Evolutionary conservation across 2,113 vertebrate species (phyloP).

Genomic region (Hiodon tergisus): DNA sequence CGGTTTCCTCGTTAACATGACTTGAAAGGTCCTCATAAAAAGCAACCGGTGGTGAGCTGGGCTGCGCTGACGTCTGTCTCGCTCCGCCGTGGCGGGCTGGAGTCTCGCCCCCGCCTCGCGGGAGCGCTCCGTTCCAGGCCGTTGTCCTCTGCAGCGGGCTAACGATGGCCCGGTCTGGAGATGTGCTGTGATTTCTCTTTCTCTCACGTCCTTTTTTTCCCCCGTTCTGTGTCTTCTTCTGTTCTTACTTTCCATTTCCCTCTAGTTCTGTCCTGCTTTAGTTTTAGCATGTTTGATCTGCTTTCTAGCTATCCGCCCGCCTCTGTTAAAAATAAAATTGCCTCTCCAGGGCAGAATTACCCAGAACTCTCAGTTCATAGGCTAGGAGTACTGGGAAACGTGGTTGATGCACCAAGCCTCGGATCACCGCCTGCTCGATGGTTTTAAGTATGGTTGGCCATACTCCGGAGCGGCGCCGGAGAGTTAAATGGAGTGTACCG

Average conservation of each 20-base stretch:
- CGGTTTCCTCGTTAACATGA: slow-evolving; percentile 27
- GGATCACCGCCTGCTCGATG: too few species aligned
- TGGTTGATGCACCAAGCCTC: too few species aligned
- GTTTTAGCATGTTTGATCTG: slow-evolving; percentile 5
- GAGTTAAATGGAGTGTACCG: neutral
- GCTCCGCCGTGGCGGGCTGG: neutral
- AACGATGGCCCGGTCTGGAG: neutral
- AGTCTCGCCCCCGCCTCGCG: neutral
- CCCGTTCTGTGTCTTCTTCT: too few species aligned
- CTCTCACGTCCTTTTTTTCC: neutral
- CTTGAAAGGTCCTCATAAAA: slow-evolving; percentile 27
- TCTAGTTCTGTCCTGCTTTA: slow-evolving; percentile 3
- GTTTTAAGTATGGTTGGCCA: too few species aligned
- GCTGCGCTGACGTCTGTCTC: slow-evolving; percentile 19
- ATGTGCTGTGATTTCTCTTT: neutral
- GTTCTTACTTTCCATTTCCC: neutral
- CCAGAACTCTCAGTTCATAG: neutral
- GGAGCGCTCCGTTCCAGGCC: neutral
- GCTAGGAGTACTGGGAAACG: neutral
- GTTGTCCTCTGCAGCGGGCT: neutral
- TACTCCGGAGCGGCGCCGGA: neutral
- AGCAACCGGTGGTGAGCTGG: neutral
- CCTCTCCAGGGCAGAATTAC: neutral
- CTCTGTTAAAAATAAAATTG: neutral
- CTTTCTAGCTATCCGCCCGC: neutral